Conservation (phyloP, 2,113 vertebrate genomes). For the Gallinago undulata region DNA sequence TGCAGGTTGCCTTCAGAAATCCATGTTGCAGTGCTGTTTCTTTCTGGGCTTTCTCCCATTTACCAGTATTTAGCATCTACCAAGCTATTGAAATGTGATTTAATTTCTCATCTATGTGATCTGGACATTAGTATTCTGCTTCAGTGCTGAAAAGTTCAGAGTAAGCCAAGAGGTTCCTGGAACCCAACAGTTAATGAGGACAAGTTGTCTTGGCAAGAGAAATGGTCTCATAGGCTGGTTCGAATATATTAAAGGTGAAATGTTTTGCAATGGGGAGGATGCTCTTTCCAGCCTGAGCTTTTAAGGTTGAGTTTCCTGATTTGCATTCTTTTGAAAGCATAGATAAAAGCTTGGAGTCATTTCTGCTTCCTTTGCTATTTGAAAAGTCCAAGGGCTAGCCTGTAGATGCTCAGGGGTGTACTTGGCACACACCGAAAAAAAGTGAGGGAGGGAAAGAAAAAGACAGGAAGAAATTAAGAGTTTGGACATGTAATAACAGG, state of each 20-base stretch:
- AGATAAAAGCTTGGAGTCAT: slow-evolving; percentile 50
- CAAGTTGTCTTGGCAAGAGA: slow-evolving; percentile 57
- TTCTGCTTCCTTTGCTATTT: slow-evolving; percentile 40
- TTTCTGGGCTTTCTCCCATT: not conserved
- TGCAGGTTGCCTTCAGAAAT: not conserved
- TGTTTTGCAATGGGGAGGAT: slow-evolving; percentile 49
- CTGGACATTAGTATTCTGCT: slow-evolving; percentile 38
- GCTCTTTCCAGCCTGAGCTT: slow-evolving; percentile 18
- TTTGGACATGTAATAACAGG: not conserved
- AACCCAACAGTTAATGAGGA: slow-evolving; percentile 63
- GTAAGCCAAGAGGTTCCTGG: slow-evolving; percentile 62
- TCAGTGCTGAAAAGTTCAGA: slow-evolving; percentile 4
- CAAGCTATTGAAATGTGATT: slow-evolving; percentile 24
- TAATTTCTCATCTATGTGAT: not conserved
- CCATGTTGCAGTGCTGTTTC: not conserved
- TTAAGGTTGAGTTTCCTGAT: slow-evolving; percentile 63
- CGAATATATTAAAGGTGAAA: slow-evolving; percentile 62
- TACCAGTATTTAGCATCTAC: not conserved
- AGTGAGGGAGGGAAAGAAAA: not conserved
- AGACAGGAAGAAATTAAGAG: not conserved
- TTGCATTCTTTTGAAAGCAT: slow-evolving; percentile 59
- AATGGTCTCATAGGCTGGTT: slow-evolving; percentile 28
- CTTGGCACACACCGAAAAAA: not conserved
- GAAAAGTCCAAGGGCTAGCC: not conserved
- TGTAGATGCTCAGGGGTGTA: slow-evolving; percentile 16